Percentiles rank a stretch among this genome's conserved stretches.
Conservation (phyloP, 1,140 invertebrate species). For the Phthorimaea operculella region DNA sequence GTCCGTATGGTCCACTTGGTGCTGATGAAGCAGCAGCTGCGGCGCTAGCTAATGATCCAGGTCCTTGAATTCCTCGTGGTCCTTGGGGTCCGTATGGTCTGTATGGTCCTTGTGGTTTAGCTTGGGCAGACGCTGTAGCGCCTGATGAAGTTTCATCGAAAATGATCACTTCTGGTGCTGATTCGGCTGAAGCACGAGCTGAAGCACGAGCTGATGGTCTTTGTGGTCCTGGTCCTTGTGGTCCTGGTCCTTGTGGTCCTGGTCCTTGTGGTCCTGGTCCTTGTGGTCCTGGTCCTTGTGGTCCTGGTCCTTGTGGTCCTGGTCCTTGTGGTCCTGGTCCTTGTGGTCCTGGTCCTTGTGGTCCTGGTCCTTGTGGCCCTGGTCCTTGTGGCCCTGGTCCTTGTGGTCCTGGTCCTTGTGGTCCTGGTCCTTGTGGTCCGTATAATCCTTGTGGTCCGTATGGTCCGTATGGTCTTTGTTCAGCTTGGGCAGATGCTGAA, state of each 20-base stretch:
- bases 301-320: neutral
- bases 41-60: neutral
- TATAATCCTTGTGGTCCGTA: constrained; percentile 1
- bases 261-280: no score
- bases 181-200: neutral
- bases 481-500: neutral
- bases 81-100: neutral
- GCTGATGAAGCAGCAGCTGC: no score
- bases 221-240: neutral
- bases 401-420: no score
- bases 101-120: neutral
- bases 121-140: constrained; percentile 2
- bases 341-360: neutral
- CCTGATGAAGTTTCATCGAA: neutral
- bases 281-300: no score
- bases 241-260: no score
- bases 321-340: neutral
- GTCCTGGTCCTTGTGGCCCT: neutral
- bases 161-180: neutral
- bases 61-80: neutral
- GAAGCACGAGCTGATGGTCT: constrained; percentile 2
- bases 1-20: neutral
- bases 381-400: neutral
- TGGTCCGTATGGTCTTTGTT: no score
- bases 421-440: constrained; percentile 1